These are phyloP conservation scores for Lacerta bilineata DNA, from an alignment of 2,797 vertebrate genomes.

Conservation along the genomic window DNA sequence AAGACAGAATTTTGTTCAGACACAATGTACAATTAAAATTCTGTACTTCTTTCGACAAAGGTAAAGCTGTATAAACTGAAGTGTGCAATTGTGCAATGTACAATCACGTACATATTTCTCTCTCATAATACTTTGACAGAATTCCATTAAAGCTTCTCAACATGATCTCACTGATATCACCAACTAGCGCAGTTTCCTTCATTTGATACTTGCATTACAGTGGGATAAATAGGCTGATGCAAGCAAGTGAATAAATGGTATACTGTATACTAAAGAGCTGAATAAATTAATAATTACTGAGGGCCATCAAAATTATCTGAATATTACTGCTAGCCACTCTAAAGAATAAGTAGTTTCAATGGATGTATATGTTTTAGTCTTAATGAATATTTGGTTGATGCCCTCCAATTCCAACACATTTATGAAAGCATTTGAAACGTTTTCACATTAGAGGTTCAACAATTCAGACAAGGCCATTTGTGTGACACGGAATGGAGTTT, in stretches of 20 bases:
- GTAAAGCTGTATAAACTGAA: conserved; percentile 80
- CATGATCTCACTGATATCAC: conserved; percentile 62
- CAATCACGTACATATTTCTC: conserved; percentile 64
- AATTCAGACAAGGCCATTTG: conserved; percentile 60
- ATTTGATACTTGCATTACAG: conserved; percentile 69
- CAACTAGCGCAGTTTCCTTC: conserved; percentile 59
- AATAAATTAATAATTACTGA: conserved; percentile 59
- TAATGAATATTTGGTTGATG: conserved; percentile 54
- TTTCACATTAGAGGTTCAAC: conserved; percentile 68
- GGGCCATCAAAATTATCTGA: conserved; percentile 42
- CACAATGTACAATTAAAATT: conserved; percentile 68
- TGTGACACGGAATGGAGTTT: conserved; percentile 38
- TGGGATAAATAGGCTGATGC: conserved; percentile 64
- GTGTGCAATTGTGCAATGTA: conserved; percentile 79
- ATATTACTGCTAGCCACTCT: conserved; percentile 62
- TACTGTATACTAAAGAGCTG: conserved; percentile 51
- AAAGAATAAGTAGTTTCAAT: conserved; percentile 57
- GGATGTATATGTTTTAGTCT: conserved; percentile 56
- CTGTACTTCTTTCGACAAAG: conserved; percentile 71
- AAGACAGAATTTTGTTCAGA: conserved; percentile 58
- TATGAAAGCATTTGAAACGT: conserved; percentile 64
- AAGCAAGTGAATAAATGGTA: conserved; percentile 64
- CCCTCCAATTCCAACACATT: conserved; percentile 68
- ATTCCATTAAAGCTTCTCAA: conserved; percentile 78
- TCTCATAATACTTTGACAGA: conserved; percentile 68